Conservation (phyloP, 1,140 invertebrate species). For the Penaeus indicus region DNA sequence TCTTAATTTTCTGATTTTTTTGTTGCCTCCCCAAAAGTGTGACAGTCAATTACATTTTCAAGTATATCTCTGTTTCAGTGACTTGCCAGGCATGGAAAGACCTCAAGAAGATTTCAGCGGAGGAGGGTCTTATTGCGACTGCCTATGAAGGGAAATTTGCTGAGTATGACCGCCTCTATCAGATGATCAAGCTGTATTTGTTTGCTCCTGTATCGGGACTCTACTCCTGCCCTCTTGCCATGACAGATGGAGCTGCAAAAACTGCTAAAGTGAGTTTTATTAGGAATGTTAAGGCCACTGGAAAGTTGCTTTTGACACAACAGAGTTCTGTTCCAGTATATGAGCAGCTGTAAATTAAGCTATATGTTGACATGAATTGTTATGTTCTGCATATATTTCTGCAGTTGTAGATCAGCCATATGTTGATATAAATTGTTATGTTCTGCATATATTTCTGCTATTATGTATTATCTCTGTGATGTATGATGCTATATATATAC, state of each 20-base stretch:
- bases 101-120: constrained; percentile 75
- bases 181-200: constrained; percentile 75
- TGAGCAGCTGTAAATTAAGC: no score
- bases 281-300: background rate
- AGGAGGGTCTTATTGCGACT: constrained; percentile 75
- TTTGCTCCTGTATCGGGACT: constrained; percentile 75
- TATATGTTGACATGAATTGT: no score
- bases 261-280: constrained; percentile 71
- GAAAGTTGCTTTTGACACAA: background rate
- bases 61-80: constrained; percentile 58
- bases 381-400: no score
- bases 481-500: no score
- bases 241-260: constrained; percentile 78
- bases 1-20: no score
- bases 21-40: no score
- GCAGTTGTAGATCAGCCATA: no score
- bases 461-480: no score
- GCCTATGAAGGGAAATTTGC: constrained; percentile 74
- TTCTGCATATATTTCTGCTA: no score
- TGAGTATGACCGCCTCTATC: constrained; percentile 74
- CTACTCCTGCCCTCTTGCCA: constrained; percentile 76
- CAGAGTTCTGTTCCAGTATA: no score
- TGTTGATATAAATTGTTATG: no score
- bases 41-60: no score
- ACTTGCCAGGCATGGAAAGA: constrained; percentile 75